These are phyloP conservation scores for Zeugodacus cucurbitae DNA, from an alignment of 1,140 invertebrate species.

Conservation along the genomic window DNA sequence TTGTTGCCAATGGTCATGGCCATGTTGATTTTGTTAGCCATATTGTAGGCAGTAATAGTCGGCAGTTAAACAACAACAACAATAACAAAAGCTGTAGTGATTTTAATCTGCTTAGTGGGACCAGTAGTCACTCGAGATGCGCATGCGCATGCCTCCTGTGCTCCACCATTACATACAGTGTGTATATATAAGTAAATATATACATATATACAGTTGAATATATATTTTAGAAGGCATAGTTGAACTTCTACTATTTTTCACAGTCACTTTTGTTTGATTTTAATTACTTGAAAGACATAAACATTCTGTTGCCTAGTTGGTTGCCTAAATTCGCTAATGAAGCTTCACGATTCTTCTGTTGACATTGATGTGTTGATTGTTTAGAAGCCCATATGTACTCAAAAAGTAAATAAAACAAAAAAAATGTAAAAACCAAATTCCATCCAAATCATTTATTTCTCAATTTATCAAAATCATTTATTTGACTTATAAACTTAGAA, in stretches of 20 bases:
- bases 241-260: neutral
- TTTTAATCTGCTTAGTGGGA: constrained; percentile 1
- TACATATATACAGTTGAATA: neutral
- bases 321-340: constrained; percentile 10
- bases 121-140: neutral
- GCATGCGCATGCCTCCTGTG: no score
- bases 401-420: no score
- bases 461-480: neutral
- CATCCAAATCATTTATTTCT: neutral
- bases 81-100: neutral
- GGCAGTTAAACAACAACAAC: neutral
- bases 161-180: neutral
- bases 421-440: neutral
- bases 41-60: constrained; percentile 1
- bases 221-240: neutral
- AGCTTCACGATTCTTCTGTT: neutral
- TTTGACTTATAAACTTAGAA: neutral
- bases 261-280: neutral
- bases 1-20: constrained; percentile 24
- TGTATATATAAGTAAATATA: neutral
- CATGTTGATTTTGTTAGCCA: constrained; percentile 33
- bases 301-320: neutral
- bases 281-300: neutral
- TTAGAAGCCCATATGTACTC: neutral
- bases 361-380: constrained; percentile 14